Conservation (phyloP, 92 coral and sea anemone species). For the Heliopora coerulea region DNA sequence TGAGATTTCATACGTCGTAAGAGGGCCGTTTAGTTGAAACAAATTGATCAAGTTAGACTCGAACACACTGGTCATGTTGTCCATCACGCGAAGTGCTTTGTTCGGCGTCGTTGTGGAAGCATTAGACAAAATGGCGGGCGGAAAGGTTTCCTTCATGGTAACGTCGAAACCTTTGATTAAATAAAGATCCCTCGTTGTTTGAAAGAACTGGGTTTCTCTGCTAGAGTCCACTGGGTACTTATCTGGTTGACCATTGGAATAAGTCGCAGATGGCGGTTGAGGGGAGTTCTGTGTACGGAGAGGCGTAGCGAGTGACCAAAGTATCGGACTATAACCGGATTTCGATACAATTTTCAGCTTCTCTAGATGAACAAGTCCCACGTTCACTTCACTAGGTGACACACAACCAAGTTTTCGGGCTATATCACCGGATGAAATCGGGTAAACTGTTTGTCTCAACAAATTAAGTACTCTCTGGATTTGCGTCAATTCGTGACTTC, state of each 20-base stretch:
- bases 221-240: background rate
- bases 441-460: background rate
- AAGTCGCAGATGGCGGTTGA: background rate
- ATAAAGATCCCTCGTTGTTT: conserved; percentile 18
- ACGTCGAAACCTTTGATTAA: background rate
- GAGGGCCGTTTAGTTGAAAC: background rate
- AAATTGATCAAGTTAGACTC: conserved; percentile 25
- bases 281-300: background rate
- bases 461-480: conserved; percentile 8
- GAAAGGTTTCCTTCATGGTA: conserved; percentile 1
- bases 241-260: background rate
- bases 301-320: conserved; percentile 2
- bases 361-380: conserved; percentile 12
- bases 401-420: conserved; percentile 6
- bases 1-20: background rate
- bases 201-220: background rate
- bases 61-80: background rate
- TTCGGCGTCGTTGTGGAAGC: conserved; percentile 9
- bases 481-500: background rate
- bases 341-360: conserved; percentile 14
- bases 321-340: conserved; percentile 26
- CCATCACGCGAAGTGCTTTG: background rate
- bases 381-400: conserved; percentile 30
- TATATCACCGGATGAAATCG: conserved; percentile 31
- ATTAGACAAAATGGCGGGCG: conserved; percentile 38